Evolutionary conservation across 2,797 vertebrate genomes (phyloP), one percentile per base, ranked within the genome.

Genomic region (Neomorphus geoffroyi): DNA sequence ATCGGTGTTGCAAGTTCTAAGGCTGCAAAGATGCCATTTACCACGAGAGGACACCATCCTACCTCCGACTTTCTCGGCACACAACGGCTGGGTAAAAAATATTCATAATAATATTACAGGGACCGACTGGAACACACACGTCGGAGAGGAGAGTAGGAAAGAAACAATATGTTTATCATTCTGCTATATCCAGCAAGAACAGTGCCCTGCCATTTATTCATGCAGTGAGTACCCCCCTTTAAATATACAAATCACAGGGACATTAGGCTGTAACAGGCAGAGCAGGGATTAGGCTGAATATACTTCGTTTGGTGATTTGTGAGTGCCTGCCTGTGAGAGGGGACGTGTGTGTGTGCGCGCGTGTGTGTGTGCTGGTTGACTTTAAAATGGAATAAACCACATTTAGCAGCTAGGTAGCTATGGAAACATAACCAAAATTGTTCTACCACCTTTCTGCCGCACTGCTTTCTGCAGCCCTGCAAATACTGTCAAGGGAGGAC

Each of bases 361-460:
- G 65, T 71, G 95, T 71, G 95, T 96, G 93, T 84, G 95, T 97
- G 97, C 95, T 97, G 96, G 96, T 93, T 92, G 97, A 97, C 92
- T 98, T 98, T 97, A 97, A 98, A 97, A 97, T 92, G 97, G 97
- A 97, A 96, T 97, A 97, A 98, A 97, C 96, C 97, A 95, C 97
- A 96, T 97, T 98, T 97, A 80, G 96, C 96, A 97, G 95, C 96
- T 96, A 98, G 97, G 98, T 98, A 98, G 97, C 98, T 98, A 98
- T 98, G 98, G 98, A 98, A 98, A 98, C 98, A 97, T 98, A 97
- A 96, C 97, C 96, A 96, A 98, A 98, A 98, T 98, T 97, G 96
- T 97, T 98, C 96, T 94, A 90, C 94, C 97, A 97, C 97, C 97
- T 98, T 97, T 96, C 92, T 96, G 97, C 96, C 77, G 95, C 97